Conservation (phyloP, 2,797 vertebrate genomes). For the Nothura maculosa region DNA sequence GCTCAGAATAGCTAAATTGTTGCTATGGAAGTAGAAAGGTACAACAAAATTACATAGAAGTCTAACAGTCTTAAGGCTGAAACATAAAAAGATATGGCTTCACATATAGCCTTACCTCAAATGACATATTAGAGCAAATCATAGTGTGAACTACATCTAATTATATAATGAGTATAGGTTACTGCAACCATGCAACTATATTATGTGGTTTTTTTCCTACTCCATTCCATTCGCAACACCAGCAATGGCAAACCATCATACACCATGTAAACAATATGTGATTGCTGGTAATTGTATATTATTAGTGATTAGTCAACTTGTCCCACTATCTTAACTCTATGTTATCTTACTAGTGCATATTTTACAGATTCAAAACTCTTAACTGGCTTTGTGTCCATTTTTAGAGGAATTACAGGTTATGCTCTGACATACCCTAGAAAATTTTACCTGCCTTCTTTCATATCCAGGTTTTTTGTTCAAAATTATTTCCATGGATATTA, state of each 20-base stretch:
- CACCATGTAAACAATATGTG: not conserved
- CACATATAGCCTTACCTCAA: not conserved
- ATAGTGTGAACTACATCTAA: not conserved
- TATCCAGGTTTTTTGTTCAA: not conserved
- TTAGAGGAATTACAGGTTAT: not conserved
- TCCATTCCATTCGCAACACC: not conserved
- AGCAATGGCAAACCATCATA: not conserved
- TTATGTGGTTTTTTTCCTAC: not conserved
- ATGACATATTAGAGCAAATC: not conserved
- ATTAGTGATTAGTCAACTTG: not conserved
- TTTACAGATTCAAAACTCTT: not conserved
- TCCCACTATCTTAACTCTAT: not conserved
- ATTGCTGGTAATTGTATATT: not conserved
- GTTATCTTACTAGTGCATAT: not conserved
- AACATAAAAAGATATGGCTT: not conserved
- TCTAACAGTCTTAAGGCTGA: not conserved
- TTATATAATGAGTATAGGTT: not conserved
- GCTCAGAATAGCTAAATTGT: slow-evolving; percentile 45
- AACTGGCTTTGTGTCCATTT: not conserved
- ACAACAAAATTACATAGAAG: not conserved
- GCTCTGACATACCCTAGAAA: slow-evolving; percentile 30
- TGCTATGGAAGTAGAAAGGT: slow-evolving; percentile 31
- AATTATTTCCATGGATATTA: not conserved
- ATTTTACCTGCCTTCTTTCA: not conserved
- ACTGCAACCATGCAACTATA: not conserved